These are phyloP conservation scores for Pogonomyrmex californicus DNA, from an alignment of 1,140 invertebrate genomes.

Conservation along the genomic window DNA sequence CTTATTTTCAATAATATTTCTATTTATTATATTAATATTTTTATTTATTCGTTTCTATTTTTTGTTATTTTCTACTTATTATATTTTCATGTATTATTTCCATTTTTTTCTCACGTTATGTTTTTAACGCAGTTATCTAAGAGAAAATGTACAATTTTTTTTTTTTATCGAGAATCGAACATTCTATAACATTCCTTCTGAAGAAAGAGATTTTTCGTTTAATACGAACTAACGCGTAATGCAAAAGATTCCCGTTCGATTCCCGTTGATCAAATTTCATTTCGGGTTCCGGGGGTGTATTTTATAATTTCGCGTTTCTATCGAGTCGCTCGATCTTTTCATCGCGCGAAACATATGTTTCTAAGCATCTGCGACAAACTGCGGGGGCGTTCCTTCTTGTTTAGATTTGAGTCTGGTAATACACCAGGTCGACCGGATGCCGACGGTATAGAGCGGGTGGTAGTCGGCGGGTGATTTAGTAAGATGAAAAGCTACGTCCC, in stretches of 20 bases:
- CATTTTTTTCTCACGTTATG: too few species aligned
- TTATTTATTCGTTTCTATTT: background rate
- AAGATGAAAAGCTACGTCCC: conserved; percentile 83
- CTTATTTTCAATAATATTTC: background rate
- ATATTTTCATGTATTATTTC: too few species aligned
- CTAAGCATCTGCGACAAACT: conserved; percentile 51
- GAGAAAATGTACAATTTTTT: too few species aligned
- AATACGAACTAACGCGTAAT: background rate
- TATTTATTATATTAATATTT: background rate
- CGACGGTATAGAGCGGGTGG: conserved; percentile 55
- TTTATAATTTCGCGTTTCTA: conserved; percentile 14
- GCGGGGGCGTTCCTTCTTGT: conserved; percentile 64
- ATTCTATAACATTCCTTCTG: background rate
- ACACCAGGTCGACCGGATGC: conserved; percentile 53
- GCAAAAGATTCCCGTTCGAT: background rate
- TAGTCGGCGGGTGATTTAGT: conserved; percentile 80
- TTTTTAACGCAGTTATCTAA: too few species aligned
- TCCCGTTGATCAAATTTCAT: background rate
- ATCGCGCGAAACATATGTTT: conserved; percentile 51
- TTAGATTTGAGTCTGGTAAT: conserved; percentile 72
- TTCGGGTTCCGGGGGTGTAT: too few species aligned
- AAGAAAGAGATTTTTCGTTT: background rate
- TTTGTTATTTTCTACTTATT: background rate
- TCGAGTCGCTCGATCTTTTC: conserved; percentile 28
- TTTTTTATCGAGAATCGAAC: too few species aligned